Conservation (phyloP, 1,140 invertebrate species). For the Potamilus streckersoni region DNA sequence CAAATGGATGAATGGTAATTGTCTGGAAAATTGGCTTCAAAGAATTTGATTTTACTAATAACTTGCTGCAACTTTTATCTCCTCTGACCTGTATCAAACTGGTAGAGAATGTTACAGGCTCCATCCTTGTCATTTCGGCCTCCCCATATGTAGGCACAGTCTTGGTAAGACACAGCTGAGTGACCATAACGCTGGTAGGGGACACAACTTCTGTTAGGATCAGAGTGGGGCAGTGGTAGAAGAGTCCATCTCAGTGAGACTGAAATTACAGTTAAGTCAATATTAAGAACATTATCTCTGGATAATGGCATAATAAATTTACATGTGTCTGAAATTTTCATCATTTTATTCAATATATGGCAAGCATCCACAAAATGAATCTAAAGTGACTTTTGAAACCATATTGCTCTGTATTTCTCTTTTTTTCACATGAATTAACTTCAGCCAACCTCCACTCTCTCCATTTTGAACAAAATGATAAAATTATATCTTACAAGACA, state of each 20-base stretch:
- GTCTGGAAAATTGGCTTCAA: neutral
- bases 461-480: too few species aligned
- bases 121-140: conserved; percentile 84
- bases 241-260: conserved; percentile 70
- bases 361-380: neutral
- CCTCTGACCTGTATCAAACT: conserved; percentile 79
- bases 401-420: too few species aligned
- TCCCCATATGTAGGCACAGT: conserved; percentile 89
- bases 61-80: too few species aligned
- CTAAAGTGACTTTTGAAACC: neutral
- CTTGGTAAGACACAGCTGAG: conserved; percentile 82
- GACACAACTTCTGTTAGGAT: conserved; percentile 42
- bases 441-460: too few species aligned
- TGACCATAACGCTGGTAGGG: conserved; percentile 83
- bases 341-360: neutral
- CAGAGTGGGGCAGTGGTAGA: conserved; percentile 52
- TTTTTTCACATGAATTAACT: too few species aligned
- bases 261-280: conserved; percentile 48
- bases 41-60: neutral
- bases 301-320: neutral
- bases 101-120: conserved; percentile 82
- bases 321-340: neutral
- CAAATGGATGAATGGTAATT: neutral
- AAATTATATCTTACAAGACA: too few species aligned
- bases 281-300: conserved; percentile 7